Evolutionary conservation across 2,888 invertebrate genomes (phyloP), one percentile per base, ranked within the genome.

Genomic region (Orthonevra nobilis): DNA sequence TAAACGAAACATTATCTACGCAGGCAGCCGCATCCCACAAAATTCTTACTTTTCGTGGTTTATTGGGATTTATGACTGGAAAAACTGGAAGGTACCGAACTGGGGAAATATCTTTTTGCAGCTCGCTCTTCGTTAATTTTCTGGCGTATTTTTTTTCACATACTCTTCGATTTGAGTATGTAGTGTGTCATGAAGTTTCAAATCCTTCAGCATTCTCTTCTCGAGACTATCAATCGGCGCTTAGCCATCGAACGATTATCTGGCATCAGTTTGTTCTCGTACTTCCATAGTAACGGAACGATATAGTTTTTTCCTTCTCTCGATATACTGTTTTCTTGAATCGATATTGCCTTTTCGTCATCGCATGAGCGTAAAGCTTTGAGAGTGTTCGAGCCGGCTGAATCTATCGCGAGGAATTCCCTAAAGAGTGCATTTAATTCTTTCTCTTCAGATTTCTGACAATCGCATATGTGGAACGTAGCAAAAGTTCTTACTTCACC

Each of bases 1-100:
- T 60, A 6, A 50, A 30, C 1, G 30, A 63, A 1, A 52, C 3
- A 1, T 26, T 36, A 7, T 52, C 12, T 4, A 44, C 42, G 0
- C 10, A 9, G 2, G 42, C 64, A 15, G 64, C 64, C n/a, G 44
- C 54, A 10, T 66, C 36, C 64, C 64, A 54, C 0, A 54, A 52
- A 2, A 66, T 44, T 1, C 64, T 14, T 1, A 63, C 3, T n/a
- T 64, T 64, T 1, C 7, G 20, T 2, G 52, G 52, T 40, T 63
- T 63, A 12, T 63, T 30, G 6, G 12, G 40, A 34, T 64, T 64
- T 9, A 28, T 12, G 4, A 52, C 50, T 6, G 32, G 42, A 7
- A 64, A 64, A 7, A 64, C 10, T 9, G 61, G 61, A 2, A 63
- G 5, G 30, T 64, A 64, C 52, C 52, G 52, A 4, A 19, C 15